Base-by-base conservation (phyloP, 2,888 invertebrate genomes). In the Lordiphosa fenestrarum region DNA sequence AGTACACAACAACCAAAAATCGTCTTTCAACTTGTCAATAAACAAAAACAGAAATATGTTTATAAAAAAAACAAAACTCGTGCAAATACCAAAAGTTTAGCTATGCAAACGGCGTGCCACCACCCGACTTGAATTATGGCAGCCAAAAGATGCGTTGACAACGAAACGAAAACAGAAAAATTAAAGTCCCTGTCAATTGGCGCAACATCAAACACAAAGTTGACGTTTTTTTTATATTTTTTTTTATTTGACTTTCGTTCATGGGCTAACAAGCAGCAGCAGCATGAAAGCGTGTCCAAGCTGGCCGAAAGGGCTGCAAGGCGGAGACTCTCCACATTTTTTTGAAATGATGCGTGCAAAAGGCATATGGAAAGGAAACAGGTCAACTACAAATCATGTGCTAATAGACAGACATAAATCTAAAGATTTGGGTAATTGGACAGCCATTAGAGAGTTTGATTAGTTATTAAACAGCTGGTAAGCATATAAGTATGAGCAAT, bases 61-160 rank as follows among this genome's bases (percentile, higher is more conserved):
- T 19, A 52, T 38, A 40, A 41, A 64, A 51, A 55, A 62, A 54
- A 51, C 46, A 42, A 62, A 66, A 57, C 55, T 71, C 66, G 69
- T 65, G 67, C 73, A 80, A 80, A 80, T 72, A 70, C 60, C 58
- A 75, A 72, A 84, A 82, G 84, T 84, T 80, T 80, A 67, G 82
- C 72, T 80, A 84, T 80, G 80, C 84, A 84, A 84, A 80, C 84
- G 71, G 67, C 67, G 82, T 80, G 66, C 82, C 84, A 68, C 47
- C 41, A 48, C 47, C 41, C 48, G 67, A 67, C 81, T 83, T 80
- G 77, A 77, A 76, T 81, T 83, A 84, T 84, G 77, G 84, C 84
- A 71, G 68, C 73, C 60, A 59, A 64, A 81, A 76, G 84, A 76
- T 80, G 77, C 84, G 77, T 67, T 84, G 77, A 78, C 77, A 78